A percentile compares a stretch with the other conserved stretches of the same genome.
Evolutionary conservation across 2,797 vertebrate genomes (phyloP).

Genomic region (Crax fasciolata): DNA sequence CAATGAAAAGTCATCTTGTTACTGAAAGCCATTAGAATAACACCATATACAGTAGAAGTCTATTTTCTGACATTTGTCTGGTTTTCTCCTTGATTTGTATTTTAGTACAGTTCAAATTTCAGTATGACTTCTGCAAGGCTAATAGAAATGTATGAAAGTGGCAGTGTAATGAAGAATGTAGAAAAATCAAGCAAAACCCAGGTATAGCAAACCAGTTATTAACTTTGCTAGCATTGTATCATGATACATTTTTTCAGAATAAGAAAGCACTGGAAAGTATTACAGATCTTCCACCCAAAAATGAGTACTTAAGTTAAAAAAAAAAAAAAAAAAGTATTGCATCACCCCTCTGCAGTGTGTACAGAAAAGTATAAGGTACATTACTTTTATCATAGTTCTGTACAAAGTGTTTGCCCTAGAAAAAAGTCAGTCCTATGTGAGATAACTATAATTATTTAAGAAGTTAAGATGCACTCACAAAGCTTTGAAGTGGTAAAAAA

Average conservation of each 20-base stretch:
- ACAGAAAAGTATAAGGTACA: not conserved
- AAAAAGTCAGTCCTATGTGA: not conserved
- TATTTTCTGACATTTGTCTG: not conserved
- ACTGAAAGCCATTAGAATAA: not conserved
- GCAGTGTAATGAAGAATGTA: not conserved
- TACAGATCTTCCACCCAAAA: not conserved
- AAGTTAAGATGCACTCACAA: not conserved
- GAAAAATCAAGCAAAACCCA: not conserved
- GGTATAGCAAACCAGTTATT: not conserved
- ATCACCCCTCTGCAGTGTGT: accelerated
- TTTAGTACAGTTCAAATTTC: not conserved
- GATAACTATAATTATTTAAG: slow-evolving; percentile 16
- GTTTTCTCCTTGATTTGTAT: not conserved
- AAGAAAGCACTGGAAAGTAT: not conserved
- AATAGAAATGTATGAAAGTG: not conserved
- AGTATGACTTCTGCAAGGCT: not conserved
- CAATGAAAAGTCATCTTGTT: not conserved
- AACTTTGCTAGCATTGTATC: not conserved
- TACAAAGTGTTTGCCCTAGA: not conserved
- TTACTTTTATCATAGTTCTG: not conserved
- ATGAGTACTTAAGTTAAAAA: not conserved
- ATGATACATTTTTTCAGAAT: not conserved
- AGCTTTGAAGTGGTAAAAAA: slow-evolving; percentile 49
- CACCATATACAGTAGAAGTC: not conserved
- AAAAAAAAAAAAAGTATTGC: not conserved